phyloP scores from a whole-genome alignment of 2,797 vertebrate species.

The Poecilia gillii region DNA sequence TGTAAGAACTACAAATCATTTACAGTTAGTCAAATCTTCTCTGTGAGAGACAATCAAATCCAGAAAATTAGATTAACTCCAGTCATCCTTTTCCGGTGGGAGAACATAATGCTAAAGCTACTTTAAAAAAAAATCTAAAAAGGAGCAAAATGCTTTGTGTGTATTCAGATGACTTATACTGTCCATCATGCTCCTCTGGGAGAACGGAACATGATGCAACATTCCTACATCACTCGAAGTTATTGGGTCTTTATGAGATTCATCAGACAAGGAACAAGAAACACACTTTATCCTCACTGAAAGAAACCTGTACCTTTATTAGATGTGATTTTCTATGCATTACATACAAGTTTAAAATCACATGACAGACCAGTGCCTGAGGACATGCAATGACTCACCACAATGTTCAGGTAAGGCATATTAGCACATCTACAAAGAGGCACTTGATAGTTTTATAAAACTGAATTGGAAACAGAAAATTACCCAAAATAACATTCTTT shows the following conservation, averaged over 20 bases:
- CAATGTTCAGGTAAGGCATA: slow-evolving; percentile 57
- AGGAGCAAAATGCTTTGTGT: background rate
- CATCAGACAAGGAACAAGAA: background rate
- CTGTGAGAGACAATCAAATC: background rate
- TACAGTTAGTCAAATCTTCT: background rate
- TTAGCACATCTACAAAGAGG: slow-evolving; percentile 72
- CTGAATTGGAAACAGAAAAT: slow-evolving; percentile 18
- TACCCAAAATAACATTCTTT: slow-evolving; percentile 7
- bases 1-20: background rate
- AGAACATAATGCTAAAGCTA: background rate
- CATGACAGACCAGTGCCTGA: slow-evolving; percentile 27
- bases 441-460: slow-evolving; percentile 69
- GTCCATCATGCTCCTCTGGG: background rate
- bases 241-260: background rate
- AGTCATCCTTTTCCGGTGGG: background rate
- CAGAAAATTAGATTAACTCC: background rate
- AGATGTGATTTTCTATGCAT: slow-evolving; percentile 43
- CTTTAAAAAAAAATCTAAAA: background rate
- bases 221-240: background rate
- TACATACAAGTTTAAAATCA: slow-evolving; percentile 42
- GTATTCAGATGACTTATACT: background rate
- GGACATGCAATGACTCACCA: slow-evolving; percentile 51
- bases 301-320: slow-evolving; percentile 54
- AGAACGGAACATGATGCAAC: slow-evolving; percentile 25
- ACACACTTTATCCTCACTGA: slow-evolving; percentile 7